Percentiles rank a stretch among this genome's conserved stretches.
phyloP scores from a whole-genome alignment of 2,113 vertebrate genomes.

The Spea bombifrons region DNA sequence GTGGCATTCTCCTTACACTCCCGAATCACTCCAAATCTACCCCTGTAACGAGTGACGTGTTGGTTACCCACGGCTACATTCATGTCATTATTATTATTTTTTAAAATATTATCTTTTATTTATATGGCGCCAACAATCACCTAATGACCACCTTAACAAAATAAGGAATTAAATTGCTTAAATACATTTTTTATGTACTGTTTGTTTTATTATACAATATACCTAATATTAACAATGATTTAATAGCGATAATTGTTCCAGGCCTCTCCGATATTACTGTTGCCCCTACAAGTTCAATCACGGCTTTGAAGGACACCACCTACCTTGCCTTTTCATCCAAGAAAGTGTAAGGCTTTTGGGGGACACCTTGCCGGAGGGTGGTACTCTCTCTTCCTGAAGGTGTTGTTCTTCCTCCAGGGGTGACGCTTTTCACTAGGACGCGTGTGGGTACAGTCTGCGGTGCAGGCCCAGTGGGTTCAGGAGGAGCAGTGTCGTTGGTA shows the following conservation, averaged over 20 bases:
- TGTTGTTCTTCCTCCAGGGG: constrained; percentile 62
- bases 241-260: too few relatives aligned
- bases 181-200: too few relatives aligned
- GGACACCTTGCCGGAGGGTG: constrained; percentile 81
- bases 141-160: too few relatives aligned
- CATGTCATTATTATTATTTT: too few relatives aligned
- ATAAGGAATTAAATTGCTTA: too few relatives aligned
- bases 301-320: constrained; percentile 4
- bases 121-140: too few relatives aligned
- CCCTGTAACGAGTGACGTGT: constrained; percentile 62
- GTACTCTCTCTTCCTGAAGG: constrained; percentile 65
- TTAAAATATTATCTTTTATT: too few relatives aligned
- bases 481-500: constrained; percentile 33
- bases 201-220: too few relatives aligned
- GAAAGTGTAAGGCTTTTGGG: constrained; percentile 97
- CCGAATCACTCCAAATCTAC: constrained; percentile 90
- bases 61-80: background rate
- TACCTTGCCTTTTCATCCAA: constrained; percentile 97
- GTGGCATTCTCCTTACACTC: constrained; percentile 93
- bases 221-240: too few relatives aligned
- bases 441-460: constrained; percentile 52
- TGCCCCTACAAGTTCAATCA: too few relatives aligned
- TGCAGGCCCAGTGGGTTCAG: background rate
- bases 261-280: too few relatives aligned
- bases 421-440: constrained; percentile 66